These are phyloP conservation scores for Frankliniella intonsa DNA, from an alignment of 2,888 invertebrate genomes.

Conservation along the genomic window DNA sequence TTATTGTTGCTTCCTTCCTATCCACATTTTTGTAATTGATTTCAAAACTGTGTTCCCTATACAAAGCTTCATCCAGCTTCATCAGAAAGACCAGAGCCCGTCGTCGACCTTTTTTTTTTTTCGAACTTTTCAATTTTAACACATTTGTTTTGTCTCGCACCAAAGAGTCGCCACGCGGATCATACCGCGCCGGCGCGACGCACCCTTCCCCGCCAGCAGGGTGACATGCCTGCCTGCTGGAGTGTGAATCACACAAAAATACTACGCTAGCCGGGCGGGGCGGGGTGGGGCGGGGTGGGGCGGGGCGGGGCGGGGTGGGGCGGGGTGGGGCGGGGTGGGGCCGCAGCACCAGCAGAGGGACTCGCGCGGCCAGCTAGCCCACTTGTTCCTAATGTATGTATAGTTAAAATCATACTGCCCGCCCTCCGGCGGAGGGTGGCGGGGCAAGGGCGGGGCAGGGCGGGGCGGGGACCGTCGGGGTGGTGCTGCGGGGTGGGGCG, in stretches of 20 bases:
- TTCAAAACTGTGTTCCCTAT: too few species aligned
- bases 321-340: not conserved
- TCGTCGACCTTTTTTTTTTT: too few species aligned
- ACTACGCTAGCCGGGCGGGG: not conserved
- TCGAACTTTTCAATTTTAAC: too few species aligned
- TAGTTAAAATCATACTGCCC: constrained; percentile 18
- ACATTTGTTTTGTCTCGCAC: too few species aligned
- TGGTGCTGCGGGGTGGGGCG: not conserved
- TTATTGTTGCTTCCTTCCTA: too few species aligned
- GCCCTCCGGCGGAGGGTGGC: not conserved
- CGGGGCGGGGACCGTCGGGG: not conserved
- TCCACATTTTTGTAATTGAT: too few species aligned
- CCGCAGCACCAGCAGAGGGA: not conserved
- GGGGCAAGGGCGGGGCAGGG: not conserved
- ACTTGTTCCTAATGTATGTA: constrained; percentile 24
- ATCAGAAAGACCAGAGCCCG: too few species aligned
- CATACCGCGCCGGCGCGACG: too few species aligned
- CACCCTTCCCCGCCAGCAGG: too few species aligned
- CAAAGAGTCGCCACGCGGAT: too few species aligned
- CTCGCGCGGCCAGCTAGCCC: not conserved
- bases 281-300: not conserved
- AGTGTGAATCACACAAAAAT: constrained; percentile 13
- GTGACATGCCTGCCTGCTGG: not conserved
- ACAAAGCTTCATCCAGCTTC: too few species aligned
- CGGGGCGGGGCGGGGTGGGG: too few species aligned